These are phyloP conservation scores for Grantiella picta DNA, from an alignment of 2,113 vertebrate species.

Conservation along the genomic window DNA sequence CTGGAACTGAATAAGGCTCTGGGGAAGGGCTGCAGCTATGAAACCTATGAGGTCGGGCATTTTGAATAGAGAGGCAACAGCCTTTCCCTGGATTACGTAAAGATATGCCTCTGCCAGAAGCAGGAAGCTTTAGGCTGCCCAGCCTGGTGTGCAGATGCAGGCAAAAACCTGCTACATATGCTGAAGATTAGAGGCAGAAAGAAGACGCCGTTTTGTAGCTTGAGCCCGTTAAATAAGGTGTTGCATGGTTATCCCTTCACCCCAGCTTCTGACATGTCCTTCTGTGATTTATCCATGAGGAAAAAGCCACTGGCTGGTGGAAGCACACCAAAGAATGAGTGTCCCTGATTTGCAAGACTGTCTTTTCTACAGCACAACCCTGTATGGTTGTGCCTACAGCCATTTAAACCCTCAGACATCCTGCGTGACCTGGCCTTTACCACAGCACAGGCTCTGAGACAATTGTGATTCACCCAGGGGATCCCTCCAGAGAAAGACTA, in stretches of 20 bases:
- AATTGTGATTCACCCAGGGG: neutral
- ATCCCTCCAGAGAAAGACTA: neutral
- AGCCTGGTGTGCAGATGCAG: neutral
- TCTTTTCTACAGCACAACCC: neutral
- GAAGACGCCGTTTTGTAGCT: neutral
- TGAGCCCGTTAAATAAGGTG: neutral
- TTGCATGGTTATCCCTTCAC: neutral
- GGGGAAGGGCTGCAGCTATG: neutral
- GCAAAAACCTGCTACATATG: neutral
- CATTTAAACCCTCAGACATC: neutral
- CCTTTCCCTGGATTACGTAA: neutral
- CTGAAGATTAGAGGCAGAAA: neutral
- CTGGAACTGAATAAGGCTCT: neutral
- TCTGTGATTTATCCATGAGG: neutral
- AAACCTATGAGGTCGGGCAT: neutral
- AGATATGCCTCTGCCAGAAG: neutral
- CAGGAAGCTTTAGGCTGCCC: neutral
- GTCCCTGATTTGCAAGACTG: no score
- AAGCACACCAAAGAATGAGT: neutral
- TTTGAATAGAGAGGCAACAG: neutral
- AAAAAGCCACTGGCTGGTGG: neutral
- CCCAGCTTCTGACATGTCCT: neutral
- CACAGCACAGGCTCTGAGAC: neutral
- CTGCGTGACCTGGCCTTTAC: neutral
- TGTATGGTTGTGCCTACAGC: neutral